phyloP scores from a whole-genome alignment of 2,888 invertebrate genomes.

The Tribolium freemani region DNA sequence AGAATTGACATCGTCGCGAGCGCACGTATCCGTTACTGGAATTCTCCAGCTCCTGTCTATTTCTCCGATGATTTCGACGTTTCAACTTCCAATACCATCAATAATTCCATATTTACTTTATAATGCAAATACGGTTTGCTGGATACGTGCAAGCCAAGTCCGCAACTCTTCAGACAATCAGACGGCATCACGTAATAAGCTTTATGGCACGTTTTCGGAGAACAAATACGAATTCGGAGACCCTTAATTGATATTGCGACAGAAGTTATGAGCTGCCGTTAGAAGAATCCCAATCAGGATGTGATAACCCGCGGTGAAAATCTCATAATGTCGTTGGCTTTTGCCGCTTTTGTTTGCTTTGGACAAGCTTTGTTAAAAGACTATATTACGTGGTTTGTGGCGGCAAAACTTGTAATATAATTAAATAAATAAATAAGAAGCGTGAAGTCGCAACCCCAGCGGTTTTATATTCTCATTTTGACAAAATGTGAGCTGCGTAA shows the following conservation, averaged over 20 bases:
- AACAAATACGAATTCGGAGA: constrained; percentile 38
- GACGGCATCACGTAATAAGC: constrained; percentile 38
- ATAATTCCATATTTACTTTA: constrained; percentile 39
- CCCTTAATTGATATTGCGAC: constrained; percentile 44
- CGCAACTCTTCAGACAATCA: constrained; percentile 33
- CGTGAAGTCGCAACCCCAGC: constrained; percentile 34
- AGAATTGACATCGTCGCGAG: constrained; percentile 8
- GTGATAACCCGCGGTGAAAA: constrained; percentile 27
- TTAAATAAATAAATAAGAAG: constrained; percentile 40
- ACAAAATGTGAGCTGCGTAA: constrained; percentile 39
- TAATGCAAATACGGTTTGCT: constrained; percentile 43
- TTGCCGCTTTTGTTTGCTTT: constrained; percentile 26
- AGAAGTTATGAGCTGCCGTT: constrained; percentile 39
- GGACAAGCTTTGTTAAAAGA: constrained; percentile 16
- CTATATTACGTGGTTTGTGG: constrained; percentile 1
- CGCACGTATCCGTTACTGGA: constrained; percentile 15
- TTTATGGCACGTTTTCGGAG: constrained; percentile 38
- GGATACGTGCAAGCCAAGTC: constrained; percentile 25
- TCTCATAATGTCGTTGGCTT: constrained; percentile 18
- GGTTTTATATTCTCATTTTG: constrained; percentile 44
- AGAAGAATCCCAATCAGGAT: constrained; percentile 40
- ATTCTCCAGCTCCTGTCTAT: background rate
- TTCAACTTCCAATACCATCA: constrained; percentile 22
- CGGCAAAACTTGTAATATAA: constrained; percentile 26
- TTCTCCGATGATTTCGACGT: background rate